Evolutionary conservation across 2,888 invertebrate species (phyloP).

Genomic region (Alsophila aescularia): DNA sequence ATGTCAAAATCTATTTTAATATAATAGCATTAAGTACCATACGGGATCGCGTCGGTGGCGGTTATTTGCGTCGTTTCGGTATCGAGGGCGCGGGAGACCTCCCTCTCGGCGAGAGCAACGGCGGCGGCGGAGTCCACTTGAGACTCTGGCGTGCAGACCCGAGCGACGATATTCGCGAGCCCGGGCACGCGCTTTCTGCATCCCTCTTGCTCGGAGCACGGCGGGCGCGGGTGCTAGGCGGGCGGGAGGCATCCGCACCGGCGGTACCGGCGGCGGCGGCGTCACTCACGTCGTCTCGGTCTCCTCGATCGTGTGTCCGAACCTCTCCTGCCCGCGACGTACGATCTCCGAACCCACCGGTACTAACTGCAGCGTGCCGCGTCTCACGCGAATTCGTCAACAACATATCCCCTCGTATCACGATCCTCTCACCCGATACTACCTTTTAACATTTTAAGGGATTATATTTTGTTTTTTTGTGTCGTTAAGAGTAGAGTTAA

Average conservation of each 20-base stretch:
- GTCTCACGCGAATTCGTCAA: slow-evolving; percentile 60
- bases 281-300: slow-evolving; percentile 81
- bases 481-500: slow-evolving; percentile 45
- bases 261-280: slow-evolving; percentile 54
- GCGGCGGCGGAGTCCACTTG: slow-evolving; percentile 71
- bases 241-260: slow-evolving; percentile 69
- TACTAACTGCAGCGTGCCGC: slow-evolving; percentile 68
- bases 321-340: slow-evolving; percentile 79
- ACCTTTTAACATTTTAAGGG: slow-evolving; percentile 33
- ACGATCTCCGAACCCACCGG: slow-evolving; percentile 77
- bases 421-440: slow-evolving; percentile 30
- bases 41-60: slow-evolving; percentile 40
- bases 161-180: slow-evolving; percentile 77
- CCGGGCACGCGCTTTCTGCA: slow-evolving; percentile 68
- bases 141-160: slow-evolving; percentile 75
- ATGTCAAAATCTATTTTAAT: slow-evolving; percentile 60
- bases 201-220: slow-evolving; percentile 76
- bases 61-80: slow-evolving; percentile 59
- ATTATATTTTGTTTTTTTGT: slow-evolving; percentile 45
- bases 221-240: slow-evolving; percentile 61
- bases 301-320: slow-evolving; percentile 79
- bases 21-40: slow-evolving; percentile 50
- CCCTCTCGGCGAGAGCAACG: slow-evolving; percentile 74
- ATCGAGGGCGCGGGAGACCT: slow-evolving; percentile 62
- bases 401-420: slow-evolving; percentile 51